Evolutionary conservation across 2,888 invertebrate species (phyloP), one percentile per base, ranked within the genome.

Genomic region (Brachypalpus laphriformis): DNA sequence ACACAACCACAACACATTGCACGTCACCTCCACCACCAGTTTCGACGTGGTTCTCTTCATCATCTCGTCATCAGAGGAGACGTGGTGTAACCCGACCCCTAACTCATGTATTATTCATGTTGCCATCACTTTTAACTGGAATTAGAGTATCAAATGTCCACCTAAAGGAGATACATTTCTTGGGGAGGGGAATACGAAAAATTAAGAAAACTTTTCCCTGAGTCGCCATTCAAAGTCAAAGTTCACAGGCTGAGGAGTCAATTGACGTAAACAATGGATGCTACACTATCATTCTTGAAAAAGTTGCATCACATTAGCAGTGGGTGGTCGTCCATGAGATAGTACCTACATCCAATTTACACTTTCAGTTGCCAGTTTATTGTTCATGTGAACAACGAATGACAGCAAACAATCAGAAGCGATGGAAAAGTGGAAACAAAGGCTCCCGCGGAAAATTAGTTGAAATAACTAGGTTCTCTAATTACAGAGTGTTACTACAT

Each of bases 401-500:
- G 57, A 57, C 71, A 65, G 57, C 34, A 71, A 65, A 65, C 65
- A 63, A 63, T 47, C 68, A 34, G 56, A 28, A 47, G 45, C 57
- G n/a, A 49, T 49, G 66, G 28, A 68, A 68, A 49, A 11, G 7
- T 63, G 31, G 49, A 63, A 78, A 75, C 78, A 61, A 80, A 63
- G 72, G 40, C 45, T 77, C n/a, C 18, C 57, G 61, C 28, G 22
- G 61, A 22, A 57, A 74, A 63, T 70, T 70, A 63, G 49, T 42
- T 51, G 82, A 75, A 54, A 31, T 54, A 75, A 75, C 78, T 59
- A 59, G 49, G 37, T 80, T 83, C 83, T 83, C 83, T 83, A 80
- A 83, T 83, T 83, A 80, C 83, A 68, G 82, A 47, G 78, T 77
- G 72, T 82, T 82, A 56, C 82, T 61, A 61, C 82, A 77, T 82